Base-by-base conservation (phyloP, 2,797 vertebrate species). In the Sebastes matsubarae region DNA sequence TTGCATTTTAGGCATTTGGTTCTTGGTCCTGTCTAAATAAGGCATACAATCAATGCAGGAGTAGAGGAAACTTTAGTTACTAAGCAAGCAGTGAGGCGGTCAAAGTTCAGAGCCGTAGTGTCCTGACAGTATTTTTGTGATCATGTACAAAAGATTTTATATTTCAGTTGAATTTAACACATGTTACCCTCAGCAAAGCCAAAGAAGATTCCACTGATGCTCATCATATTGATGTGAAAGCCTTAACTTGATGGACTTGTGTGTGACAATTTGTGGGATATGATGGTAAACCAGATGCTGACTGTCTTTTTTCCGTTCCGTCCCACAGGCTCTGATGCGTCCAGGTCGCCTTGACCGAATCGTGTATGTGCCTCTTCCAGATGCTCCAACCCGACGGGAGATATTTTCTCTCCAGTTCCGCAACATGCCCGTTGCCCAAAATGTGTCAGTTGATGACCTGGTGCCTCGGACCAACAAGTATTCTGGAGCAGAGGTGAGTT, bases 301-400 rank as follows among this genome's bases (percentile, higher is more conserved):
- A 81, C 24, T 29, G 10, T 81, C 13, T 72, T 91, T 80, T 71
- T 91, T 79, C 88, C 71, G 84, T 77, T 72, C n/a, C 57, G 0
- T 87, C 68, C 77, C 60, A 32, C 87, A 99, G 99, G 98, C 99
- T 80, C 94, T 99, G 93, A 97, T 99, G 96, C 96, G 99, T 34
- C 98, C 98, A 0, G 98, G 98, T 34, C 95, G 98, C 73, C 97
- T 99, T 66, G 99, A 99, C 88, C 96, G 97, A 34, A 97, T 99
- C 73, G 95, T 99, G 88, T 99, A 97, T 0, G 97, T 99, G 50
- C 98, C 99, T 0, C 94, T 99, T 82, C 98, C 99, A 1, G 98
- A 99, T 50, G 93, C 94, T 70, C 91, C 95, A 13, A 98, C 98
- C 20, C 95, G 98, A 0, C 85, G 36, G 60, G 97, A 98, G 83